phyloP scores from a whole-genome alignment of 2,113 vertebrate genomes.

The Halcyon malimbica region DNA sequence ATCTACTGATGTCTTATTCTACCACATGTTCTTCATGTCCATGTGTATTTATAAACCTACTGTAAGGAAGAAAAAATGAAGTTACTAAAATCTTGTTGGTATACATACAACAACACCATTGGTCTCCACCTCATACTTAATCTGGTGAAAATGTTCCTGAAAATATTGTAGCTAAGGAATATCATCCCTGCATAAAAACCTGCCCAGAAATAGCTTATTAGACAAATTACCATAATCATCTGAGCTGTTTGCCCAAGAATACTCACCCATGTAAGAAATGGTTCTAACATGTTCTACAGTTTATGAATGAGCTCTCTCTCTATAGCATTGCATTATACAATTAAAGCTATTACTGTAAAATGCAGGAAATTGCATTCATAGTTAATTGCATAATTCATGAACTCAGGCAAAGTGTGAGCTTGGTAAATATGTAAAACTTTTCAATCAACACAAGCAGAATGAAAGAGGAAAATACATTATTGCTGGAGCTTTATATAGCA shows the following conservation, averaged over 20 bases:
- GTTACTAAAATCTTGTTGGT: background rate
- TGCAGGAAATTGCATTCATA: constrained; percentile 21
- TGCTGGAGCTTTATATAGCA: constrained; percentile 34
- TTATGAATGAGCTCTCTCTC: constrained; percentile 8
- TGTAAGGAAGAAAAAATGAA: background rate
- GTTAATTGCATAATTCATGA: constrained; percentile 50
- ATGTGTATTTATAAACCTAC: background rate
- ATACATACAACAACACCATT: background rate
- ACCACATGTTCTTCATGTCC: accelerated
- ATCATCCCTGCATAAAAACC: background rate
- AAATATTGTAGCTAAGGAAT: background rate
- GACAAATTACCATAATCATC: background rate
- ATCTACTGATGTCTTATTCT: background rate
- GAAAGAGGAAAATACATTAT: constrained; percentile 18
- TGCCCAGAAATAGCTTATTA: background rate
- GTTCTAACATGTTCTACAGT: background rate
- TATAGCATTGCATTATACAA: background rate
- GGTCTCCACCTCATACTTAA: background rate
- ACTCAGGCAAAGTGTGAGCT: background rate
- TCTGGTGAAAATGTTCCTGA: background rate
- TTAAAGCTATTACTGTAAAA: constrained; percentile 52
- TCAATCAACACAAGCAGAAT: constrained; percentile 44
- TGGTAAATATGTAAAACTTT: constrained; percentile 53
- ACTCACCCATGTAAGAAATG: background rate
- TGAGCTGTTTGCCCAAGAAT: background rate